Conservation (phyloP, 2,888 invertebrate genomes). For the Hypomecis atomaria region DNA sequence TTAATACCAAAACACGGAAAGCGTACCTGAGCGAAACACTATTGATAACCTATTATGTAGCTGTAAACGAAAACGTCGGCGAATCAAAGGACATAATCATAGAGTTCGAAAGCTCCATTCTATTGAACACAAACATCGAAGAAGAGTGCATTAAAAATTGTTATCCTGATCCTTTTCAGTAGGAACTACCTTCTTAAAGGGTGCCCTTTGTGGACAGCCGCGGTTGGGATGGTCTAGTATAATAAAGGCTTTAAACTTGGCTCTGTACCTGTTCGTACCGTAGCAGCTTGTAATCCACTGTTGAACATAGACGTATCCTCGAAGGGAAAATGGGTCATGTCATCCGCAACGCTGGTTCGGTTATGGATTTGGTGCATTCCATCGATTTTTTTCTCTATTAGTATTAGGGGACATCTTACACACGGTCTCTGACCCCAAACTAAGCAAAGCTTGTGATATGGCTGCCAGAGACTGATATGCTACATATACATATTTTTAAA, state of each 20-base stretch:
- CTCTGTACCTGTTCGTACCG: not conserved
- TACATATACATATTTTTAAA: too few species aligned
- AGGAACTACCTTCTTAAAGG: conserved; percentile 46
- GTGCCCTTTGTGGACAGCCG: conserved; percentile 51
- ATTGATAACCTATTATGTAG: conserved; percentile 18
- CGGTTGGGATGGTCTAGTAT: conserved; percentile 34
- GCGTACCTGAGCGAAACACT: conserved; percentile 16
- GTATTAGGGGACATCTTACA: too few species aligned
- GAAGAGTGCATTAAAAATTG: conserved; percentile 47
- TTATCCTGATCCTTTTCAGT: conserved; percentile 46
- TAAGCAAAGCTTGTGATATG: too few species aligned
- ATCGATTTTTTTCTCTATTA: too few species aligned
- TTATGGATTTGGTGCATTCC: too few species aligned
- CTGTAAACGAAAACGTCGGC: conserved; percentile 19
- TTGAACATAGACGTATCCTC: too few species aligned
- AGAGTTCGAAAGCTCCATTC: conserved; percentile 27
- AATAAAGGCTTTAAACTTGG: conserved; percentile 32
- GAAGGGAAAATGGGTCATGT: too few species aligned
- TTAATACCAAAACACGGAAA: not conserved
- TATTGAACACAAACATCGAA: conserved; percentile 42
- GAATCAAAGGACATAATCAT: conserved; percentile 27
- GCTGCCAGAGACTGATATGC: too few species aligned
- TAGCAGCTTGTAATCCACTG: too few species aligned
- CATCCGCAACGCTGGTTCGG: too few species aligned
- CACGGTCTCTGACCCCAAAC: too few species aligned